phyloP scores from a whole-genome alignment of 2,888 invertebrate species.

The Brenthis daphne region DNA sequence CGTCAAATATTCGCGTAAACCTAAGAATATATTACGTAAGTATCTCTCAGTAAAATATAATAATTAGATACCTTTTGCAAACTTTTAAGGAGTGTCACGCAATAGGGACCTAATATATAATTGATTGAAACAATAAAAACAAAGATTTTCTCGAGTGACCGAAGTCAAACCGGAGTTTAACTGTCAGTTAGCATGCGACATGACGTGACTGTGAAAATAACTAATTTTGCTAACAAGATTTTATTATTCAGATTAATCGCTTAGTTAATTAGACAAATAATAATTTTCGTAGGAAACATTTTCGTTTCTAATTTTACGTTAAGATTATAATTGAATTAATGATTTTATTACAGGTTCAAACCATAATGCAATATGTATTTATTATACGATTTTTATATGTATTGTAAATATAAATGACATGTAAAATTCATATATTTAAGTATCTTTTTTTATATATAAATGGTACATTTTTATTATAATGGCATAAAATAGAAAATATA shows the following conservation, averaged over 20 bases:
- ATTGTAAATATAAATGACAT: too few relatives aligned
- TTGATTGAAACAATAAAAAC: slow-evolving; percentile 12
- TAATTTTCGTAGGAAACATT: background rate
- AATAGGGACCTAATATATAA: background rate
- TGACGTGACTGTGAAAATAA: slow-evolving; percentile 28
- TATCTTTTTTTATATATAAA: too few relatives aligned
- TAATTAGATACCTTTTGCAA: too few relatives aligned
- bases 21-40: too few relatives aligned
- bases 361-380: too few relatives aligned
- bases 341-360: background rate
- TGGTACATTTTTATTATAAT: too few relatives aligned
- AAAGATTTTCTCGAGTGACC: slow-evolving; percentile 8
- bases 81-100: too few relatives aligned
- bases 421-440: too few relatives aligned
- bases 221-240: slow-evolving; percentile 28
- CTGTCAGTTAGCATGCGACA: slow-evolving; percentile 30
- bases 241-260: slow-evolving; percentile 10
- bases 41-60: too few relatives aligned
- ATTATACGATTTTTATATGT: too few relatives aligned
- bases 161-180: slow-evolving; percentile 21
- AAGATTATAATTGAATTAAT: background rate
- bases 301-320: background rate
- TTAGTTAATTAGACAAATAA: slow-evolving; percentile 4
- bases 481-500: too few relatives aligned
- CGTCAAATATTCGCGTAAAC: too few relatives aligned